A percentile compares a stretch with the other conserved stretches of the same genome.
Conservation (phyloP, 2,797 vertebrate genomes). For the Scarus forsteni region DNA sequence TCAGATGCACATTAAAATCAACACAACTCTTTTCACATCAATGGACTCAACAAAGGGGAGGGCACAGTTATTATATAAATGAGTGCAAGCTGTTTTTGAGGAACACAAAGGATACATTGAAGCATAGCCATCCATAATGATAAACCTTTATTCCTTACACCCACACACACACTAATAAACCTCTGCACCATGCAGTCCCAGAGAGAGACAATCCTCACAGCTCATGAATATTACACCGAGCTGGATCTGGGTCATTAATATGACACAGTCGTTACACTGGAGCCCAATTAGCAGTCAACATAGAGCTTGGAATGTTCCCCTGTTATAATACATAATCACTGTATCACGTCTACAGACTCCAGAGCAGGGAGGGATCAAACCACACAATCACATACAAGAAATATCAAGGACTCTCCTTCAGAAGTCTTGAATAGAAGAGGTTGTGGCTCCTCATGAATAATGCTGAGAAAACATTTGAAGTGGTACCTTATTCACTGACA, state of each 20-base stretch:
- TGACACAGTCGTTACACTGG: constrained; percentile 82
- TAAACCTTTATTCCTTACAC: constrained; percentile 59
- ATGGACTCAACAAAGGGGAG: neutral
- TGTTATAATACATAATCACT: constrained; percentile 77
- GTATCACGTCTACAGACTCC: constrained; percentile 64
- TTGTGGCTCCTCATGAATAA: constrained; percentile 28
- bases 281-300: constrained; percentile 85
- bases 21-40: constrained; percentile 36
- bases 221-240: constrained; percentile 83
- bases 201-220: constrained; percentile 65
- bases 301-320: constrained; percentile 69
- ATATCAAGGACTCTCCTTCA: constrained; percentile 54
- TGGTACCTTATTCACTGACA: constrained; percentile 5
- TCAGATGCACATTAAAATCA: constrained; percentile 58
- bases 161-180: constrained; percentile 44
- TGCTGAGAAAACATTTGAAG: constrained; percentile 20
- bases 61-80: constrained; percentile 33
- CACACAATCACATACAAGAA: constrained; percentile 29
- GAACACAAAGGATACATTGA: constrained; percentile 55
- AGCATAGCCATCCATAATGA: constrained; percentile 34
- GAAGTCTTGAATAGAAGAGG: constrained; percentile 18
- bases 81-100: constrained; percentile 52
- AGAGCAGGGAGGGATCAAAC: constrained; percentile 64
- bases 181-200: constrained; percentile 44
- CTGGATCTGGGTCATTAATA: constrained; percentile 86